Evolutionary conservation across 1,140 invertebrate genomes (phyloP), one percentile per base, ranked within the genome.

Genomic region (Drosophila melanogaster): DNA sequence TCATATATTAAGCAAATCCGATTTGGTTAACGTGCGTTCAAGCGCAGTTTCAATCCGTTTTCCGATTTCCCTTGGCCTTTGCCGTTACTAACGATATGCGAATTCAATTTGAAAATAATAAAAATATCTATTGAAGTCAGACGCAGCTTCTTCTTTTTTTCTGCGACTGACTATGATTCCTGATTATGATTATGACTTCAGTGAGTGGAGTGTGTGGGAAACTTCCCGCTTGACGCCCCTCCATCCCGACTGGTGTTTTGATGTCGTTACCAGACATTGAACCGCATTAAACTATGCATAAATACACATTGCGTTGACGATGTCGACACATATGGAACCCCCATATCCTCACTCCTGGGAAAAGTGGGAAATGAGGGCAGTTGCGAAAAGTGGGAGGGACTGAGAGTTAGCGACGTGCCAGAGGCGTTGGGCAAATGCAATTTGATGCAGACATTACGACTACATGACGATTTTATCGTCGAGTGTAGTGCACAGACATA

Each of bases 401-500:
- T 38, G 58, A 24, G 62, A 66, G 62, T 49, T 64, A 64, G 58
- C 53, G 57, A 44, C 38, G 73, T 66, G 66, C 49, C 24, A 44
- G 38, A 77, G 62, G 74, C 74, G 73, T 55, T 76, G 49, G 60
- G 78, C 75, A 79, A 87, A 86, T 86, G 83, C 83, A 86, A 86
- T 86, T 86, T 86, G 79, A 86, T 86, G 83, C 83, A 86, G 83
- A 86, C 83, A 86, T 86, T 86, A 89, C 83, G 84, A 86, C 83
- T 87, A 86, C 83, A 86, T 87, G 83, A 86, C 81, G 83, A 86
- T 86, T 86, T 86, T 87, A 86, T 86, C 83, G 83, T 87, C 83
- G 79, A 86, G 83, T 86, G 84, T 86, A 83, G 79, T 86, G 78
- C 49, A 73, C 67, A 64, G 74, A 53, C 79, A 79, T 79, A 79